A percentile compares a stretch with the other conserved stretches of the same genome.
These are phyloP conservation scores for Diabrotica balteata DNA, from an alignment of 2,888 invertebrate genomes.

Conservation along the genomic window DNA sequence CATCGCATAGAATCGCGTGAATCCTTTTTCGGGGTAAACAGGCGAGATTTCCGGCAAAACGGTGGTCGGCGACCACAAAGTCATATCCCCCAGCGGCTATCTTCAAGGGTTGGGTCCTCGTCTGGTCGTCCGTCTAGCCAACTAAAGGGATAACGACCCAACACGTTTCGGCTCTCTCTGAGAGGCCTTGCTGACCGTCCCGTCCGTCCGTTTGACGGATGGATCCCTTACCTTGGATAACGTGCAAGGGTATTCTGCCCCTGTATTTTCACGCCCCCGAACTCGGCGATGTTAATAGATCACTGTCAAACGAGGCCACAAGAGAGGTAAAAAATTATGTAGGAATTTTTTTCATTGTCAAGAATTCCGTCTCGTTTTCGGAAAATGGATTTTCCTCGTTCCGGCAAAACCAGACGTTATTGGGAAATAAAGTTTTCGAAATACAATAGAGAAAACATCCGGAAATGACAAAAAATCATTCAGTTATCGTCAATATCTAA, in stretches of 20 bases:
- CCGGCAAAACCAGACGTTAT: too few relatives aligned
- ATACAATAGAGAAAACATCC: too few relatives aligned
- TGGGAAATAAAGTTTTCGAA: too few relatives aligned
- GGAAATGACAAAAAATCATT: too few relatives aligned
- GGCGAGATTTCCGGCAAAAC: slow-evolving; percentile 52
- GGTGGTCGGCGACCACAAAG: slow-evolving; percentile 45
- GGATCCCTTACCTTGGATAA: slow-evolving; percentile 54
- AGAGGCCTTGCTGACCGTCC: slow-evolving; percentile 39
- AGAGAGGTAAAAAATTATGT: slow-evolving; percentile 7
- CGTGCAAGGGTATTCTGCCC: slow-evolving; percentile 45
- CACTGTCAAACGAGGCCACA: slow-evolving; percentile 40
- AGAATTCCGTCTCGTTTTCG: too few relatives aligned
- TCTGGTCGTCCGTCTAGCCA: slow-evolving; percentile 56
- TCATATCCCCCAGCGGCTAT: slow-evolving; percentile 54
- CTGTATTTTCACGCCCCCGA: slow-evolving; percentile 42
- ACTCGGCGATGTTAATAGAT: slow-evolving; percentile 44
- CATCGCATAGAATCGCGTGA: slow-evolving; percentile 45
- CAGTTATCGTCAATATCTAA: too few relatives aligned
- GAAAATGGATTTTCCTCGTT: too few relatives aligned
- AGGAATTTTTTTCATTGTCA: too few relatives aligned
- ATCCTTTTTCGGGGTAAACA: slow-evolving; percentile 54
- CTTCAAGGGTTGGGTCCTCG: slow-evolving; percentile 40
- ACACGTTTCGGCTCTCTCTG: slow-evolving; percentile 42
- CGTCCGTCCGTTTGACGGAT: slow-evolving; percentile 42
- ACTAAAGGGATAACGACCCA: slow-evolving; percentile 37